These are phyloP conservation scores for Nasonovia ribisnigri DNA, from an alignment of 2,888 invertebrate genomes.

Conservation along the genomic window DNA sequence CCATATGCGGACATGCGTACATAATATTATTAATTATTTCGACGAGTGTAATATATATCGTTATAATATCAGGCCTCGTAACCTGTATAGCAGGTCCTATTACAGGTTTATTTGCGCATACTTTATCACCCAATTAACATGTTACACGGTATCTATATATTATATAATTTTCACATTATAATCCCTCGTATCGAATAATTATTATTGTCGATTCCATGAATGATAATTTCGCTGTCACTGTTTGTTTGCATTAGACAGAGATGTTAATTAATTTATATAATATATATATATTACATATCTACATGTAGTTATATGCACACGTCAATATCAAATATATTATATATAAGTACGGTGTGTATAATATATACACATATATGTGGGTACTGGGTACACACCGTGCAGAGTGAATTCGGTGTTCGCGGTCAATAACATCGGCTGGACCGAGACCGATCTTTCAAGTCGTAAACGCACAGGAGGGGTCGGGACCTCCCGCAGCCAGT, in stretches of 20 bases:
- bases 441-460: background rate
- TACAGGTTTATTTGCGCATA: background rate
- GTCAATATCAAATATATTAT: background rate
- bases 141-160: background rate
- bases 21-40: background rate
- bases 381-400: background rate
- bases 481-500: background rate
- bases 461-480: background rate
- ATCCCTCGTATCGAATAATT: background rate
- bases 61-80: background rate
- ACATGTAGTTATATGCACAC: too few species aligned
- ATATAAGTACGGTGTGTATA: background rate
- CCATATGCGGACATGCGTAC: background rate
- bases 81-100: background rate
- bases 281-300: background rate
- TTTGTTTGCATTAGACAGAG: background rate
- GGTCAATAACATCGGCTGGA: background rate
- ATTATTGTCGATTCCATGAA: background rate
- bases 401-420: background rate
- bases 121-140: constrained; percentile 38
- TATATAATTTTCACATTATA: background rate
- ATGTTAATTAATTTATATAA: constrained; percentile 15
- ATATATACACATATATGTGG: background rate
- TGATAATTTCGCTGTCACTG: background rate
- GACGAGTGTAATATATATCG: background rate